Conservation (phyloP, 2,888 invertebrate species). For the Epiblema foenella region DNA sequence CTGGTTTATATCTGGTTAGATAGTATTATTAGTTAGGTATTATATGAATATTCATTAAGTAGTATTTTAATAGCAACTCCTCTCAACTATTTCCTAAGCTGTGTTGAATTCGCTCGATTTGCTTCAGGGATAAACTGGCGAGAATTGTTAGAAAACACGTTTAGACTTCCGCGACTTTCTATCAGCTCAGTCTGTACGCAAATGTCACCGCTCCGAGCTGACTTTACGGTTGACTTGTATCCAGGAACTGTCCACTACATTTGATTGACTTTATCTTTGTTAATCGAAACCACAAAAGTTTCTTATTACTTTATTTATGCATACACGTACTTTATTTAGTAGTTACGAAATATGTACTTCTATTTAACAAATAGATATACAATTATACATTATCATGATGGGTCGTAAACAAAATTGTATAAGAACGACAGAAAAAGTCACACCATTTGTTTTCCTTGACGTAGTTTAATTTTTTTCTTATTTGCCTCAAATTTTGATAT, state of each 20-base stretch:
- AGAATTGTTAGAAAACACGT: conserved; percentile 31
- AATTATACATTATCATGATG: too few species aligned
- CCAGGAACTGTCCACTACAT: background rate
- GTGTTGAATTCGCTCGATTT: background rate
- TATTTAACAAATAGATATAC: too few species aligned
- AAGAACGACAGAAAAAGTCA: too few species aligned
- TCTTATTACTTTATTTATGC: background rate
- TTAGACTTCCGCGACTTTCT: conserved; percentile 38
- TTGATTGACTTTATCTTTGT: conserved; percentile 18
- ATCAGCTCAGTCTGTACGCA: conserved; percentile 16
- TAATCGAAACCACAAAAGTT: background rate
- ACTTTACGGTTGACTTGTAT: background rate
- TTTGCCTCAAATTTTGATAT: too few species aligned
- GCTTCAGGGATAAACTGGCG: conserved; percentile 13
- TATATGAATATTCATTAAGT: background rate
- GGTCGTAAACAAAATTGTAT: too few species aligned
- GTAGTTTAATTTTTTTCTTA: too few species aligned
- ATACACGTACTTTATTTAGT: too few species aligned
- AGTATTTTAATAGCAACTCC: background rate
- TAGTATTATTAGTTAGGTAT: too few species aligned
- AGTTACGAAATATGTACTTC: too few species aligned
- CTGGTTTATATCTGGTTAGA: too few species aligned
- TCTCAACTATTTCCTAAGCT: background rate
- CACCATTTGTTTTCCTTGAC: too few species aligned
- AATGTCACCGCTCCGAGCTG: conserved; percentile 21